Percentiles rank a stretch among this genome's conserved stretches.
These are phyloP conservation scores for Entomobrya multifasciata DNA, from an alignment of 2,888 invertebrate species.

Conservation along the genomic window DNA sequence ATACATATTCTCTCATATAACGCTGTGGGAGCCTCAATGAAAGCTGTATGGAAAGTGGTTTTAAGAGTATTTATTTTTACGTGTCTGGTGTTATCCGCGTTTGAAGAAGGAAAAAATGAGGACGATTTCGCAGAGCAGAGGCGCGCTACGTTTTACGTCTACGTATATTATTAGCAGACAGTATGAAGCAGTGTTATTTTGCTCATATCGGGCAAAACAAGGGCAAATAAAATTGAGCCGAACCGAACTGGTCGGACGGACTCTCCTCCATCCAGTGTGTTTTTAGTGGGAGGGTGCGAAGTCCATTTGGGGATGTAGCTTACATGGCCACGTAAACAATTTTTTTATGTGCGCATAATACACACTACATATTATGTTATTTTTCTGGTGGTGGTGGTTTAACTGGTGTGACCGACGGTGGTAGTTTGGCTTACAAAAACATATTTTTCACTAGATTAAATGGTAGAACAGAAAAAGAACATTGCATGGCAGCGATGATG, in stretches of 20 bases:
- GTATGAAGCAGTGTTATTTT: too few species aligned
- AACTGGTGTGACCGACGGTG: too few species aligned
- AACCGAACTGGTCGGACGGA: conserved; percentile 68
- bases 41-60: conserved; percentile 36
- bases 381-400: neutral
- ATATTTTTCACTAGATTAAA: conserved; percentile 8
- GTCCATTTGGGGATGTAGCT: conserved; percentile 30
- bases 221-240: conserved; percentile 69
- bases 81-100: conserved; percentile 38
- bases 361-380: neutral
- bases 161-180: too few species aligned
- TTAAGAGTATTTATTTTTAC: conserved; percentile 35
- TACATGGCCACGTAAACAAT: too few species aligned
- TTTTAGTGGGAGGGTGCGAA: conserved; percentile 68
- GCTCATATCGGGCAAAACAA: conserved; percentile 57
- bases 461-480: neutral
- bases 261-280: conserved; percentile 38
- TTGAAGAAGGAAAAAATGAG: conserved; percentile 29
- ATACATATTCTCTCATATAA: neutral
- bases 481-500: neutral
- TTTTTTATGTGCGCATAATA: neutral
- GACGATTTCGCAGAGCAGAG: conserved; percentile 31
- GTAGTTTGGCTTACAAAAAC: neutral
- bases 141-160: too few species aligned
- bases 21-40: neutral